Percentiles rank a stretch among this genome's conserved stretches.
Conservation (phyloP, 2,888 invertebrate genomes). For the Maniola hyperantus region DNA sequence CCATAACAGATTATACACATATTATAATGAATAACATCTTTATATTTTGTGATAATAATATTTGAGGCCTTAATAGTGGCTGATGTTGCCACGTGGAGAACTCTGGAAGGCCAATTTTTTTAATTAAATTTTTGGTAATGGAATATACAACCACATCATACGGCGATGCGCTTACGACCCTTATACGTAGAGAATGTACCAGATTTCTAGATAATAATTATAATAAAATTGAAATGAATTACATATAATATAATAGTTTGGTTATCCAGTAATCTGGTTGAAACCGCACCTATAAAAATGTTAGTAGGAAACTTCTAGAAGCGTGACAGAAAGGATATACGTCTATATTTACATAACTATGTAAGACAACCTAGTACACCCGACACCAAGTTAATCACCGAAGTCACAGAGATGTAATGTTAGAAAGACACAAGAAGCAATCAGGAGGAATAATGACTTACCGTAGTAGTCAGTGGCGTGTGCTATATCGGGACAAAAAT, state of each 20-base stretch:
- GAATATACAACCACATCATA: slow-evolving; percentile 47
- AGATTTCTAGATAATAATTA: slow-evolving; percentile 64
- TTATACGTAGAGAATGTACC: slow-evolving; percentile 49
- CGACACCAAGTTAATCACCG: slow-evolving; percentile 72
- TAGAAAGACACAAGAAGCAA: slow-evolving; percentile 61
- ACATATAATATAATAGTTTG: not conserved
- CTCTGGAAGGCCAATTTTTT: slow-evolving; percentile 78
- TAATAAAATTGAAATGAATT: slow-evolving; percentile 13
- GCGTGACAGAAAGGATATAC: slow-evolving; percentile 71
- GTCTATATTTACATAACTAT: slow-evolving; percentile 68
- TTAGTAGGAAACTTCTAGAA: slow-evolving; percentile 79
- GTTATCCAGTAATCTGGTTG: slow-evolving; percentile 68
- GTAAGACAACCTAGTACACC: slow-evolving; percentile 58
- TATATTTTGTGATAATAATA: slow-evolving; percentile 48
- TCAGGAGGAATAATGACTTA: slow-evolving; percentile 93
- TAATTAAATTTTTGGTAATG: slow-evolving; percentile 43
- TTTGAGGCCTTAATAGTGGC: slow-evolving; percentile 62
- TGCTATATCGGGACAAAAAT: slow-evolving; percentile 85
- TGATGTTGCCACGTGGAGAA: slow-evolving; percentile 75
- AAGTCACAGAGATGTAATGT: slow-evolving; percentile 57
- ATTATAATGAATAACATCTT: slow-evolving; percentile 49
- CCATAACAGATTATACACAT: slow-evolving; percentile 74
- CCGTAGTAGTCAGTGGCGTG: slow-evolving; percentile 99
- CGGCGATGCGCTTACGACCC: slow-evolving; percentile 50
- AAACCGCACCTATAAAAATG: slow-evolving; percentile 61